Percentiles rank a stretch among this genome's conserved stretches.
Conservation (phyloP, 1,140 invertebrate species). For the Heliconius hermathena region DNA sequence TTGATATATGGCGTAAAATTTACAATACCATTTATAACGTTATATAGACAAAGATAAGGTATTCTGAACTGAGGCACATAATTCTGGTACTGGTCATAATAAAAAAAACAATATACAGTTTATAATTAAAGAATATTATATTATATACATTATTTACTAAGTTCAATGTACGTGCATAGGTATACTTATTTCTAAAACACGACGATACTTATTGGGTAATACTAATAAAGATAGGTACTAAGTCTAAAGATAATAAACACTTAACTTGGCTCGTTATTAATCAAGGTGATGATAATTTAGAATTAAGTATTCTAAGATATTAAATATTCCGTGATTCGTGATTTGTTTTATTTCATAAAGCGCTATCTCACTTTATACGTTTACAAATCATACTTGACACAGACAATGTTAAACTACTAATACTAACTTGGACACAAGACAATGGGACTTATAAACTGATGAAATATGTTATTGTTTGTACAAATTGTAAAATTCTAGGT, state of each 20-base stretch:
- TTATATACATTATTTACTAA: not conserved
- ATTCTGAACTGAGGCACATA: not conserved
- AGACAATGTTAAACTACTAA: too few relatives aligned
- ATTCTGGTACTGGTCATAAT: too few relatives aligned
- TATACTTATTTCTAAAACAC: not conserved
- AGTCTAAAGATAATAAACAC: not conserved
- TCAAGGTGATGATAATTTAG: conserved; percentile 7
- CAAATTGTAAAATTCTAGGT: not conserved
- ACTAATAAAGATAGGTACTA: not conserved
- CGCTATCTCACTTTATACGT: too few relatives aligned
- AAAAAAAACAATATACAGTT: too few relatives aligned
- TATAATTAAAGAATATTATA: not conserved
- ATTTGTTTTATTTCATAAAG: not conserved
- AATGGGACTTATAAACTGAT: not conserved
- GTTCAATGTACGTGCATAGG: not conserved
- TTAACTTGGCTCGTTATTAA: not conserved
- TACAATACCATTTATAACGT: not conserved
- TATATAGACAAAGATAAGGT: not conserved
- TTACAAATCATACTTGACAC: too few relatives aligned
- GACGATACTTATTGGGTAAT: not conserved
- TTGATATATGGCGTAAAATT: not conserved
- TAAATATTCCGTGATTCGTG: too few relatives aligned
- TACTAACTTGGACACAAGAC: not conserved
- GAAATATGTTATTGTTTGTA: conserved; percentile 4
- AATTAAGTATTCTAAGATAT: conserved; percentile 11